Evolutionary conservation across 2,888 invertebrate genomes (phyloP), one percentile per base, ranked within the genome.

Genomic region (Trissoscelio sp.): DNA sequence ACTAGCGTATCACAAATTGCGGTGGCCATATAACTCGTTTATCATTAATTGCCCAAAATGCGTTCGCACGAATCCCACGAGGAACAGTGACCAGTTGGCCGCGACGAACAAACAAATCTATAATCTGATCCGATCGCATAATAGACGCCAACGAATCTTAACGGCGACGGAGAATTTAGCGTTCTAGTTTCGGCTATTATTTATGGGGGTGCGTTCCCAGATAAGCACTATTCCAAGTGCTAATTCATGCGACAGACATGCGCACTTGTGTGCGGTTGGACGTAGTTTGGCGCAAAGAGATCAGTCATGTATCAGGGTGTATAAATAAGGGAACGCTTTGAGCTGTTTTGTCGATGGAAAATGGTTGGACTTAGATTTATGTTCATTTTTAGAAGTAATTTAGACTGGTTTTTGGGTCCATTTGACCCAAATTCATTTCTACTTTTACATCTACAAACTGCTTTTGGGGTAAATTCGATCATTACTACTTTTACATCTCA

Each of bases 21-120:
- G 39, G 53, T n/a, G 42, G 31, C 51, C 66, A 37, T 44, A 64
- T 70, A 79, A 72, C 57, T 64, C 64, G 46, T 79, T 72, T 66
- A 66, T 58, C 78, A 79, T 79, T 64, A 79, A 79, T 79, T 73
- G 44, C 37, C 72, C 60, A 34, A 79, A 79, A 66, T 66, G 66
- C 57, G 18, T 78, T 34, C 48, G 58, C 42, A 20, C 37, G 34
- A 72, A 51, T 73, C 79, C 79, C 79, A 37, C 16, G 79, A 72
- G 79, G 9, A 67, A 39, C 66, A 37, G 24, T 53, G 72, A 53
- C 72, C 58, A 58, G 72, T 79, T 66, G 42, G 66, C 22, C 37
- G 16, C 66, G 58, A 60, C 46, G 72, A 66, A 67, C 79, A 79
- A 79, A 79, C 73, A 74, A 79, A 74, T 79, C 79, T 69, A 74